phyloP scores from a whole-genome alignment of 2,797 vertebrate species.

The Acipenser ruthenus region DNA sequence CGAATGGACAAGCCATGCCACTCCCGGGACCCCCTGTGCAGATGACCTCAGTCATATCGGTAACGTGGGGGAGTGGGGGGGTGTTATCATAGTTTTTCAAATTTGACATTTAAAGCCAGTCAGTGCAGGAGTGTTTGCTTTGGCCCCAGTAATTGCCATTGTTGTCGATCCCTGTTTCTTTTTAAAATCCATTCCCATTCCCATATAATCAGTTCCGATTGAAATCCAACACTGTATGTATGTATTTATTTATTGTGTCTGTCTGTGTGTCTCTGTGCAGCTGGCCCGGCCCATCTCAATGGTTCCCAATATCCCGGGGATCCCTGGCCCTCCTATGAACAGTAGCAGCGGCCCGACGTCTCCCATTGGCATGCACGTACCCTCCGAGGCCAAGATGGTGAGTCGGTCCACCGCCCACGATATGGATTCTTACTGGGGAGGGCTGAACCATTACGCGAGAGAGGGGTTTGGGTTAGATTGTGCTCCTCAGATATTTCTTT shows the following conservation, averaged over 20 bases:
- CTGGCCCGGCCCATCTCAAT: conserved; percentile 85
- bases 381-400: conserved; percentile 94
- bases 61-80: conserved; percentile 38
- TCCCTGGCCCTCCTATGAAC: conserved; percentile 86
- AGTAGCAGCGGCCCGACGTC: conserved; percentile 81
- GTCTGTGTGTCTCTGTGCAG: conserved; percentile 40
- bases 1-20: conserved; percentile 86
- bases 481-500: background rate
- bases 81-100: no score
- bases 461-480: no score
- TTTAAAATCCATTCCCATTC: no score
- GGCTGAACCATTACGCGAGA: no score
- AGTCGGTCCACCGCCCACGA: conserved; percentile 33
- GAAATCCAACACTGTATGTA: background rate
- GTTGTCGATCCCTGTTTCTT: no score
- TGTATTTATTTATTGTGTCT: background rate
- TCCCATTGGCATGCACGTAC: conserved; percentile 77
- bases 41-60: conserved; percentile 94
- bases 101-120: no score
- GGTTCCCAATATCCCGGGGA: conserved; percentile 96
- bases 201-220: conserved; percentile 35
- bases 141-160: no score
- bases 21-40: conserved; percentile 83
- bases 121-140: no score
- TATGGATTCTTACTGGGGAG: no score